These are phyloP conservation scores for Lophotriccus pileatus DNA, from an alignment of 2,797 vertebrate genomes.

Conservation along the genomic window DNA sequence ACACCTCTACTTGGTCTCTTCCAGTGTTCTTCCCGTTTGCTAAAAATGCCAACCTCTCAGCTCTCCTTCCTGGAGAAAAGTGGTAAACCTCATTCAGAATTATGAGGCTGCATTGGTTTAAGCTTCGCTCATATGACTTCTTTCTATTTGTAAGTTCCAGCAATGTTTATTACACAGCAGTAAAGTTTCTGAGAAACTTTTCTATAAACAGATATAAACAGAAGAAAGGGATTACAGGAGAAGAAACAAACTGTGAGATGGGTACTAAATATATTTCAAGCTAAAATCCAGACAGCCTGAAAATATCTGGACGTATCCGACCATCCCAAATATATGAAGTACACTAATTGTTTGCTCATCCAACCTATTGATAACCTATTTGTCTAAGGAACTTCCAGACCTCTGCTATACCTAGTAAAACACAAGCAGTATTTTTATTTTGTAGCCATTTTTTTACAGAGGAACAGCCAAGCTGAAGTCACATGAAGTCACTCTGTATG, in stretches of 20 bases:
- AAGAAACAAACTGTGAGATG: not conserved
- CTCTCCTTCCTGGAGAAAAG: not conserved
- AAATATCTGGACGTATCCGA: not conserved
- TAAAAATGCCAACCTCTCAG: not conserved
- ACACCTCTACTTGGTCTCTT: not conserved
- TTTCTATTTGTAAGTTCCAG: not conserved
- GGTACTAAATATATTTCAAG: not conserved
- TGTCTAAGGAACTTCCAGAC: not conserved
- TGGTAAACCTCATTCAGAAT: not conserved
- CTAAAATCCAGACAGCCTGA: not conserved
- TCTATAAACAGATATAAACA: not conserved
- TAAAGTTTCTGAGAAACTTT: not conserved
- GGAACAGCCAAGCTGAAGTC: not conserved
- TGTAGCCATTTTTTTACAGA: not conserved
- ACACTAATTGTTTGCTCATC: not conserved
- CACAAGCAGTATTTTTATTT: not conserved
- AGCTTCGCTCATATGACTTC: not conserved
- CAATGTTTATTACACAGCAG: not conserved
- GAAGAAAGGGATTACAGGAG: not conserved
- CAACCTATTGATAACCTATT: not conserved
- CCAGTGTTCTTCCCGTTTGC: not conserved
- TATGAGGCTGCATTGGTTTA: not conserved
- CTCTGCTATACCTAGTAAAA: not conserved
- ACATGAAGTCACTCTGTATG: not conserved
- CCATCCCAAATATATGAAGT: not conserved